Conservation (phyloP, 2,113 vertebrate species). For the Raja brachyura region DNA sequence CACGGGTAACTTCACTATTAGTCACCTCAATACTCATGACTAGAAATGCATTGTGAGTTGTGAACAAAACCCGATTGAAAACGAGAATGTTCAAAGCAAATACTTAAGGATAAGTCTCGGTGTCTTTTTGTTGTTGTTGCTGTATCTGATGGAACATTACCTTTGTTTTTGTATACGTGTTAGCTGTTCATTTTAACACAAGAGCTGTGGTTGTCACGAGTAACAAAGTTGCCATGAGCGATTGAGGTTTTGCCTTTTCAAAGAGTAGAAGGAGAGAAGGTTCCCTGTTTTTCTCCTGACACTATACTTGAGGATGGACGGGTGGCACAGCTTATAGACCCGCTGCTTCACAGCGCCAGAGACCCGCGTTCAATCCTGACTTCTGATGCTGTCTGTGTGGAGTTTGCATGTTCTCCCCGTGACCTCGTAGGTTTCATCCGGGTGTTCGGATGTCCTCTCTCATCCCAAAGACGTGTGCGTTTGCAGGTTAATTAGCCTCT, state of each 20-base stretch:
- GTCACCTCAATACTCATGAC: neutral
- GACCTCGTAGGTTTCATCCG: too few species aligned
- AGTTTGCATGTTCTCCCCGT: too few species aligned
- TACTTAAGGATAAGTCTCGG: neutral
- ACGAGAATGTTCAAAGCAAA: neutral
- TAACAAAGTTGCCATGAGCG: neutral
- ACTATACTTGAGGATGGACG: neutral
- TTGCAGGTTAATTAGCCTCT: too few species aligned
- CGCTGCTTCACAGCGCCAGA: too few species aligned
- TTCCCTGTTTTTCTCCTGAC: neutral
- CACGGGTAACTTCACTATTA: neutral
- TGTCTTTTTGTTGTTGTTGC: neutral
- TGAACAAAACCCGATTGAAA: neutral
- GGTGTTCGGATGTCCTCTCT: too few species aligned
- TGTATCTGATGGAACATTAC: neutral
- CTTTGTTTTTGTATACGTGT: neutral
- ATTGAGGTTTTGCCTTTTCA: neutral
- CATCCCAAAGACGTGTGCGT: too few species aligned
- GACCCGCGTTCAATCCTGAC: too few species aligned
- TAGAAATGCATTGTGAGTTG: neutral
- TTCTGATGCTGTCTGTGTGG: too few species aligned
- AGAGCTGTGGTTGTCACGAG: neutral
- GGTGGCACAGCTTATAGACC: too few species aligned
- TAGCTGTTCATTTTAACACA: neutral
- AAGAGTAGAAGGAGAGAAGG: neutral